These are phyloP conservation scores for Sitophilus oryzae DNA, from an alignment of 1,140 invertebrate genomes.

Conservation along the genomic window DNA sequence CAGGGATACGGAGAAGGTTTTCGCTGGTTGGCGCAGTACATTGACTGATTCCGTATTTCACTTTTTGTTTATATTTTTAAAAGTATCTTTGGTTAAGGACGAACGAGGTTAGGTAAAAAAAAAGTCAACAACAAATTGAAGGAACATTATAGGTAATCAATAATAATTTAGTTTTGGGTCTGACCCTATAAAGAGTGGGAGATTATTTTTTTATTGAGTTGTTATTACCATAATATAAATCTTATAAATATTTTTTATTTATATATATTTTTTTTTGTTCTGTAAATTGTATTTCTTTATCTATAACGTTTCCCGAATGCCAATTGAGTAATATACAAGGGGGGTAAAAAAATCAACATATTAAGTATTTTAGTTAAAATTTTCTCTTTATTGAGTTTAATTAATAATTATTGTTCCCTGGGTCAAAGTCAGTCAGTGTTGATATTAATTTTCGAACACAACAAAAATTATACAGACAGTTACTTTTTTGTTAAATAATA, in stretches of 20 bases:
- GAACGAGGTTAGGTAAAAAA: constrained; percentile 2
- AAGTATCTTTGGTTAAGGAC: constrained; percentile 11
- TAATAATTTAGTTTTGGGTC: neutral
- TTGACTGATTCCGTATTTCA: constrained; percentile 72
- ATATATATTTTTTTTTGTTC: neutral
- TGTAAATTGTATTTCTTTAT: neutral
- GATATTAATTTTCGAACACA: neutral
- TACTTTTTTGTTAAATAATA: neutral
- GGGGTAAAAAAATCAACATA: neutral
- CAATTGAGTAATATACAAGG: neutral
- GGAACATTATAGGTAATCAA: constrained; percentile 10
- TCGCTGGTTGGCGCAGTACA: constrained; percentile 98
- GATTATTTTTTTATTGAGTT: neutral
- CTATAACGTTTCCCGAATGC: neutral
- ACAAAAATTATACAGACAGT: neutral
- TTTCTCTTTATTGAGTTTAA: neutral
- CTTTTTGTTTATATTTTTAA: constrained; percentile 14
- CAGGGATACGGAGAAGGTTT: constrained; percentile 99
- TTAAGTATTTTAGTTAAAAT: too few species aligned
- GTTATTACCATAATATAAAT: neutral
- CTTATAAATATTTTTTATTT: neutral
- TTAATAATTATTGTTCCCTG: neutral
- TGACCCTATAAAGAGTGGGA: neutral
- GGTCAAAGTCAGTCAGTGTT: neutral
- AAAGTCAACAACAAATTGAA: neutral